Evolutionary conservation across 2,113 vertebrate species (phyloP), one percentile per base, ranked within the genome.

Genomic region (Centropristis striata): DNA sequence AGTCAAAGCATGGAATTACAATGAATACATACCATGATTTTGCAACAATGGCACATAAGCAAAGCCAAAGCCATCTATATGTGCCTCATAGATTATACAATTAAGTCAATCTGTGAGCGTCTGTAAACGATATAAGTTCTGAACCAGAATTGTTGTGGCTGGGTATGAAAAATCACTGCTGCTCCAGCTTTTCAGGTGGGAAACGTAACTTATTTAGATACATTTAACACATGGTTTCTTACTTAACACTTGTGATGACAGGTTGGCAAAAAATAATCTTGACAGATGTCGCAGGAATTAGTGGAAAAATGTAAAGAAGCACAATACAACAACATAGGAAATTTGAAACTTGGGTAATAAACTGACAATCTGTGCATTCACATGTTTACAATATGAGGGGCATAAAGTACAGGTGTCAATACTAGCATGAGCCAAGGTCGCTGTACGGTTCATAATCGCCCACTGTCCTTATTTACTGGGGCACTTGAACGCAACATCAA

Each of bases 141-240:
- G 53, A 46, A 36, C 46, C 20, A 55, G 13, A 70, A 25, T 16
- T 28, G 16, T 44, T 44, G 28, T 16, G 14, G 46, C 13, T 8
- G 21, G 64, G 28, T 18, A 58, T 73, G 80, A 69, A 47, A 72
- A 65, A 47, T 63, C 49, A 23, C 4, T 7, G 1, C 7, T 28
- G 32, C 59, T 55, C 44, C 4, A 1, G 55, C 23, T 13, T 42
- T 10, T 75, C 44, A 46, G 32, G 64, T 71, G 72, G 27, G 44
- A 61, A 61, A 64, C 64, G 21, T 81, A 79, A n/a, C 57, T 71
- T 46, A 57, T 79, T 60, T 60, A 76, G 53, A 63, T 54, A 67
- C 27, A 66, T 75, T 81, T 75, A 81, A 47, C 65, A 63, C n/a
- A 49, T 36, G 41, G 57, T 13, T 10, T 42, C 32, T 82, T 64